Evolutionary conservation across 2,113 vertebrate species (phyloP).

Genomic region (Xenopus tropicalis): DNA sequence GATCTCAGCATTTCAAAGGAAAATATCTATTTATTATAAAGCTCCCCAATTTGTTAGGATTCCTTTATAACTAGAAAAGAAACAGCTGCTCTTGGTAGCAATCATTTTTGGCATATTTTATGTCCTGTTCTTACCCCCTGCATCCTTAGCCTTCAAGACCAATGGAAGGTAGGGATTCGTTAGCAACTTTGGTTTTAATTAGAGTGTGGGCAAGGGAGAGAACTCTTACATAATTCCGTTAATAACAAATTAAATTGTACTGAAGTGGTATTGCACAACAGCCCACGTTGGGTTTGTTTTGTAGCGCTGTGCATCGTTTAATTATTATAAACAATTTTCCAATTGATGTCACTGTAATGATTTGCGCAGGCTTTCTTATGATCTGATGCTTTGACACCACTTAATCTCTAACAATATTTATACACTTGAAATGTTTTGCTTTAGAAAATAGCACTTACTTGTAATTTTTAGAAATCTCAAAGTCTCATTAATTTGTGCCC

Average conservation of each 20-base stretch:
- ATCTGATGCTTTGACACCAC: neutral
- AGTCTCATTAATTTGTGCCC: too few relatives aligned
- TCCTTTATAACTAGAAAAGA: constrained; percentile 55
- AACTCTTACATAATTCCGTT: constrained; percentile 8
- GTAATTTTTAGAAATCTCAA: too few relatives aligned
- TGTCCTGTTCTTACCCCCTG: constrained; percentile 44
- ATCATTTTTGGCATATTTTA: constrained; percentile 51
- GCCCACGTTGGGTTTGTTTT: constrained; percentile 8
- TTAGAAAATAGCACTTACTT: neutral
- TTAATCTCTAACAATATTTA: neutral
- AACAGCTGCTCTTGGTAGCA: constrained; percentile 59
- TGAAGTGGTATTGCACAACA: neutral
- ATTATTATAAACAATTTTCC: neutral
- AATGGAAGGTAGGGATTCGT: constrained; percentile 36
- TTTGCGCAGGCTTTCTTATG: neutral
- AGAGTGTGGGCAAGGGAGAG: constrained; percentile 17
- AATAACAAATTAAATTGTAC: neutral
- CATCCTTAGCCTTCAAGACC: constrained; percentile 42
- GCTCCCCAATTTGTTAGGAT: constrained; percentile 60
- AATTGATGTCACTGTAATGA: neutral
- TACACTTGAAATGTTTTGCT: neutral
- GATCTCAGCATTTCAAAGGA: constrained; percentile 65
- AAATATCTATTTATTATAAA: constrained; percentile 61
- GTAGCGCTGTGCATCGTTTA: neutral
- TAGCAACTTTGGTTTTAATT: constrained; percentile 42